A percentile compares a stretch with the other conserved stretches of the same genome.
These are phyloP conservation scores for Lasioglossum villosulum DNA, from an alignment of 2,888 invertebrate genomes.

Conservation along the genomic window DNA sequence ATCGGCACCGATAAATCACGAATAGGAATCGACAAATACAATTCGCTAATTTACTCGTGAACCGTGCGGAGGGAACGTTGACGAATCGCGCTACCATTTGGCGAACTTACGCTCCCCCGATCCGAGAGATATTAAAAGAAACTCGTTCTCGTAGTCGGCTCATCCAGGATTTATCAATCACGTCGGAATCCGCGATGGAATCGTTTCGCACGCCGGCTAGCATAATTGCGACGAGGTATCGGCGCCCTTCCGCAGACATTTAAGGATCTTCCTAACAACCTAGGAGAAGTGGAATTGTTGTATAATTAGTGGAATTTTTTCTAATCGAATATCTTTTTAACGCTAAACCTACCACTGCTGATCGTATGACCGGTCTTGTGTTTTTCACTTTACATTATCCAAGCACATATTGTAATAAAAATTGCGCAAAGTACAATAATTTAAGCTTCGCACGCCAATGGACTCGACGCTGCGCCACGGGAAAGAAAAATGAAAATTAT, in stretches of 20 bases:
- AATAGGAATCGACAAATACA: conserved; percentile 24
- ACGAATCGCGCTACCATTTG: conserved; percentile 10
- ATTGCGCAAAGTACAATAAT: no score
- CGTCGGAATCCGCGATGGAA: conserved; percentile 29
- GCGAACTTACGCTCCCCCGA: conserved; percentile 3
- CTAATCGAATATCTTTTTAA: no score
- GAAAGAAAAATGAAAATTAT: background rate
- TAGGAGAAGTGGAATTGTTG: no score
- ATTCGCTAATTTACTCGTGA: conserved; percentile 42
- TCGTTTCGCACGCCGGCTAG: background rate
- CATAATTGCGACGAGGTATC: background rate
- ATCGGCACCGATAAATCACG: conserved; percentile 34
- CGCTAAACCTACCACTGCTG: no score
- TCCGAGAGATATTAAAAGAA: conserved; percentile 41
- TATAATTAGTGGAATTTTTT: background rate
- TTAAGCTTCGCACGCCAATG: background rate
- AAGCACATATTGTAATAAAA: no score
- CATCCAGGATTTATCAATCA: conserved; percentile 47
- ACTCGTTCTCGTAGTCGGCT: conserved; percentile 7
- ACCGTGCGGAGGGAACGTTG: conserved; percentile 2
- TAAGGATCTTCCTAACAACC: background rate
- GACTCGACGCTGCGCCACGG: background rate
- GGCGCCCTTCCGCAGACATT: background rate
- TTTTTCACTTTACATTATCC: no score
- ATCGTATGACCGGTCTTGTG: no score